phyloP scores from a whole-genome alignment of 2,797 vertebrate species.

The Danio kyathit region DNA sequence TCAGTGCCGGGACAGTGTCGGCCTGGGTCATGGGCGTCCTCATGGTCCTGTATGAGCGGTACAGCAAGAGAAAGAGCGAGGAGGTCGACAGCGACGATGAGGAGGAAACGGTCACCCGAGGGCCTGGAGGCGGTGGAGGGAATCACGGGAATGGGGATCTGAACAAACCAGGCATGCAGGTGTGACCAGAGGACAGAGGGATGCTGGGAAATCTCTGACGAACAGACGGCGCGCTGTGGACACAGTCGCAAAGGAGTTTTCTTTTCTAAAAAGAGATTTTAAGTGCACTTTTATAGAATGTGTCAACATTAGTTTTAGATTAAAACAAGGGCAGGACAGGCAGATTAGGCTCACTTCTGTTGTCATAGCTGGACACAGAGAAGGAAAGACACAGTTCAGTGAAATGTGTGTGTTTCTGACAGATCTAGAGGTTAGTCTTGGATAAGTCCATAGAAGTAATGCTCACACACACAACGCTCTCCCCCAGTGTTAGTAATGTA shows the following conservation, averaged over 20 bases:
- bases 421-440: conserved; percentile 12
- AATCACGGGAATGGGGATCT: conserved; percentile 80
- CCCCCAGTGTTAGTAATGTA: conserved; percentile 26
- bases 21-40: conserved; percentile 93
- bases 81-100: conserved; percentile 80
- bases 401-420: conserved; percentile 27
- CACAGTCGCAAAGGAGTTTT: conserved; percentile 48
- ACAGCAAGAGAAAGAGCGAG: conserved; percentile 79
- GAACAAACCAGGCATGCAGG: conserved; percentile 79
- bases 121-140: conserved; percentile 47
- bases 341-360: conserved; percentile 1
- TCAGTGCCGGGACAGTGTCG: conserved; percentile 86
- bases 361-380: conserved; percentile 4
- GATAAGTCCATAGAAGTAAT: conserved; percentile 48
- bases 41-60: conserved; percentile 86
- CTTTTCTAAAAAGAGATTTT: conserved; percentile 47
- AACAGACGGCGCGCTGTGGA: conserved; percentile 19
- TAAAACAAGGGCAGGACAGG: not conserved
- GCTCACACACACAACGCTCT: conserved; percentile 22
- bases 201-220: not conserved
- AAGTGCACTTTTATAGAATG: conserved; percentile 53
- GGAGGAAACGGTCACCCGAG: conserved; percentile 65
- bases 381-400: not conserved
- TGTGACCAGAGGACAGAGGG: conserved; percentile 68
- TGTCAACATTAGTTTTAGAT: conserved; percentile 35